A percentile compares a stretch with the other conserved stretches of the same genome.
phyloP scores from a whole-genome alignment of 2,797 vertebrate species.

The Sebastes vulpes region DNA sequence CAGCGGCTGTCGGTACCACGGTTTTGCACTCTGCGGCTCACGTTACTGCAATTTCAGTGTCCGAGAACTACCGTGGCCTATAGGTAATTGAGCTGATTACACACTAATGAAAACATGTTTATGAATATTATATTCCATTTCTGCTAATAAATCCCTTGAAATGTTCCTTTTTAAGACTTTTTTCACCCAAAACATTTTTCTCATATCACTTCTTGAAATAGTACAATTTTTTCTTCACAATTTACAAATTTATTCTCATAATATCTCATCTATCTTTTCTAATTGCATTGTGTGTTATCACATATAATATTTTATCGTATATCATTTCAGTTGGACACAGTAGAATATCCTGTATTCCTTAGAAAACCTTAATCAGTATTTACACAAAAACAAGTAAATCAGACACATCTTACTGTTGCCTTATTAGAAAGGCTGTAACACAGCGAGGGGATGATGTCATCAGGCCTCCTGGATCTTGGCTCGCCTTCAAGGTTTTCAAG shows the following conservation, averaged over 20 bases:
- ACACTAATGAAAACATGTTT: no score
- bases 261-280: background rate
- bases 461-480: slow-evolving; percentile 44
- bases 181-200: background rate
- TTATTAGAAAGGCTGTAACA: background rate
- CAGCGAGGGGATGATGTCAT: slow-evolving; percentile 21
- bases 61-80: no score
- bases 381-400: background rate
- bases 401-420: background rate
- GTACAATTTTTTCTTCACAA: background rate
- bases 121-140: no score
- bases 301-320: background rate
- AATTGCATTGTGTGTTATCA: background rate
- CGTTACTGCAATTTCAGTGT: no score
- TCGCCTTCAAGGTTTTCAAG: slow-evolving; percentile 30
- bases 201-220: background rate
- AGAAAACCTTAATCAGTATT: background rate
- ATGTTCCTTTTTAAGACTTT: background rate
- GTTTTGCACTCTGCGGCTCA: no score
- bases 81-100: no score
- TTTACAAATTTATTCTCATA: background rate
- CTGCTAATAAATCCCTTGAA: no score
- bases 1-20: accelerated
- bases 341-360: background rate
- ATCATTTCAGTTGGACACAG: background rate